Conservation (phyloP, 2,888 invertebrate genomes). For the Diaprepes abbreviatus region DNA sequence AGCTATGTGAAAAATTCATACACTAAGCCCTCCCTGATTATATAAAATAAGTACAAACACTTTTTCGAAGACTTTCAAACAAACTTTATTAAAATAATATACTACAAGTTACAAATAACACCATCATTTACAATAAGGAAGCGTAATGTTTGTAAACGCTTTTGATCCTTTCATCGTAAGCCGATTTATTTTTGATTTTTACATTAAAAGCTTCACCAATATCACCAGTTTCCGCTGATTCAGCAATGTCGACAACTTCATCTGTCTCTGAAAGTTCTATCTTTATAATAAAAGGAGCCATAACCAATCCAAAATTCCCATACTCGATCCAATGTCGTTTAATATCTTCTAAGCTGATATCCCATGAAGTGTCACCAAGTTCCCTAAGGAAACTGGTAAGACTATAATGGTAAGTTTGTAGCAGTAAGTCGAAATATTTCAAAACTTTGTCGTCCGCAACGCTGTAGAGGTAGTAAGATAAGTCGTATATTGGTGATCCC, state of each 20-base stretch:
- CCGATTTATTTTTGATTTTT: slow-evolving; percentile 46
- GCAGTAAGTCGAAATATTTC: slow-evolving; percentile 54
- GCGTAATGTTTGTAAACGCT: slow-evolving; percentile 40
- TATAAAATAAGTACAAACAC: too few species aligned
- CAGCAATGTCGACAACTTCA: slow-evolving; percentile 53
- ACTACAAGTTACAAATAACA: too few species aligned
- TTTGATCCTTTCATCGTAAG: slow-evolving; percentile 36
- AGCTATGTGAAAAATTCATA: too few species aligned
- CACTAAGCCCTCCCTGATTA: too few species aligned
- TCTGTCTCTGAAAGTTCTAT: slow-evolving; percentile 51
- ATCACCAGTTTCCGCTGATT: slow-evolving; percentile 42
- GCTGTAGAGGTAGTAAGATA: slow-evolving; percentile 58
- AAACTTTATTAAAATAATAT: too few species aligned
- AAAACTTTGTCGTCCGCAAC: slow-evolving; percentile 52
- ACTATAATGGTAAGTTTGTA: slow-evolving; percentile 55
- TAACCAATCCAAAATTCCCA: slow-evolving; percentile 53
- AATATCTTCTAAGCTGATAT: slow-evolving; percentile 52
- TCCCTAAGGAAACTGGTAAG: slow-evolving; percentile 52
- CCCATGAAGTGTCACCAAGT: slow-evolving; percentile 50
- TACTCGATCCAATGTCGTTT: slow-evolving; percentile 55
- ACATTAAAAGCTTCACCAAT: slow-evolving; percentile 34
- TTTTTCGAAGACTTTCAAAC: too few species aligned
- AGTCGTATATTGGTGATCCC: slow-evolving; percentile 56
- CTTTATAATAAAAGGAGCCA: slow-evolving; percentile 53
- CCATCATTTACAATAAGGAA: slow-evolving; percentile 21